Evolutionary conservation across 2,113 vertebrate genomes (phyloP), one percentile per base, ranked within the genome.

Genomic region (Pygoscelis antarcticus): DNA sequence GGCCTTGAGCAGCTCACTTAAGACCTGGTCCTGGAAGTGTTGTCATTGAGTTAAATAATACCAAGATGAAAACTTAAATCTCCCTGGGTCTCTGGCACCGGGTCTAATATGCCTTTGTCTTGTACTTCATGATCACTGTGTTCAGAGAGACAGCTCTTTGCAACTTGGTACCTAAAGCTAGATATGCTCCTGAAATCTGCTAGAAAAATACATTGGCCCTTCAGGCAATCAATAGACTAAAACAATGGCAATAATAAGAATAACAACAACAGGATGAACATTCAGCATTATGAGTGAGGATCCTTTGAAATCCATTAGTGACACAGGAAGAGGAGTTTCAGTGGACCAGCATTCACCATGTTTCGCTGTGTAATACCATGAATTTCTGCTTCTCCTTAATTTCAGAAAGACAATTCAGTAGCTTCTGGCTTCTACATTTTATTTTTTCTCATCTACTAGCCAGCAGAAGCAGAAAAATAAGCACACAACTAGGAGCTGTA

Each of bases 401-500:
- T 87, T 93, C 83, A 92, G 70, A 64, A 83, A 77, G 54, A 77
- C 18, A 54, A 42, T 60, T 91, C 38, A 69, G 66, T 72, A 85
- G 92, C 49, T 79, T 77, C 79, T 93, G 65, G 64, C 91, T 96
- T 90, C 87, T 65, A 1, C 42, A 20, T 81, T 78, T 76, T 40
- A 34, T 87, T 55, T 75, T 76, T 44, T 6, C 49, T 88, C 81
- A 60, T 51, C 75, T 85, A 49, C 15, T 57, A 79, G 60, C 72
- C 90, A 81, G 91, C 89, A 90, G 89, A 96, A 92, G 74, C 51
- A 97, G 93, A 89, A 93, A 98, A 98, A 98, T 97, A 98, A 98
- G 96, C 74, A 98, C 98, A 87, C 98, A 72, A 98, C 96, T 66
- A 97, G 90, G 96, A 98, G 91, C 97, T 98, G 95, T 96, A 97